Base-by-base conservation (phyloP, 2,113 vertebrate species). In the Limnothrissa miodon region DNA sequence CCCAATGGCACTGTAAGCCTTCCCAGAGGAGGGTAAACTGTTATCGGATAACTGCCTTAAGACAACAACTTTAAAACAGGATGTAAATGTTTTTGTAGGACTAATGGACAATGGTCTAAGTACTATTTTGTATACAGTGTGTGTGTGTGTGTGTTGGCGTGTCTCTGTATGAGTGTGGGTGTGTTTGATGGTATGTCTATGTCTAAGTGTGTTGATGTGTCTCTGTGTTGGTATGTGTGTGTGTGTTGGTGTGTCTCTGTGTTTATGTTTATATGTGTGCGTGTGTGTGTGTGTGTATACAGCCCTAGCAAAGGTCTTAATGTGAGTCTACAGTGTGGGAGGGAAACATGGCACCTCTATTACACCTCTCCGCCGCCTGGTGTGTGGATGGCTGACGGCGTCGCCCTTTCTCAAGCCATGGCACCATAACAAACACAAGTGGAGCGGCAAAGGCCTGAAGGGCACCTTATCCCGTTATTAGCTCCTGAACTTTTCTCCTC, bases 381-480 rank as follows among this genome's bases (percentile, higher is more conserved):
- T 36, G 10, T 17, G 66, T 4, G 25, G 25, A 36, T n/a, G 39
- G 10, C 36, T 84, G 17, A 11, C 29, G n/a, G 46, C 66, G 17
- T 15, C 45, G 23, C 80, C 80, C 78, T 85, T 82, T 79, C 78
- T 81, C 78, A 44, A 25, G 13, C 9, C 53, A 74, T 29, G 36
- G 79, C 45, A 78, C 29, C 80, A 56, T 62, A 85, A 78, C 70
- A 45, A 56, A 78, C 42, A 11, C 19, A 84, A 78, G 4, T 81
- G 19, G 84, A 79, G 45, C 70, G 82, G 53, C 25, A 66, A 45
- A 85, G 82, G 25, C 84, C 80, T 51, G 46, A 23, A 79, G 74
- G 84, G n/a, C n/a, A 36, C 21, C 70, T 83, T 5, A 70, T n/a
- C 70, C 66, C 66, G 29, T 17, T 74, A 74, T 74, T 74, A 74